Conservation (phyloP, 2,888 invertebrate genomes). For the Netelia inedita region DNA sequence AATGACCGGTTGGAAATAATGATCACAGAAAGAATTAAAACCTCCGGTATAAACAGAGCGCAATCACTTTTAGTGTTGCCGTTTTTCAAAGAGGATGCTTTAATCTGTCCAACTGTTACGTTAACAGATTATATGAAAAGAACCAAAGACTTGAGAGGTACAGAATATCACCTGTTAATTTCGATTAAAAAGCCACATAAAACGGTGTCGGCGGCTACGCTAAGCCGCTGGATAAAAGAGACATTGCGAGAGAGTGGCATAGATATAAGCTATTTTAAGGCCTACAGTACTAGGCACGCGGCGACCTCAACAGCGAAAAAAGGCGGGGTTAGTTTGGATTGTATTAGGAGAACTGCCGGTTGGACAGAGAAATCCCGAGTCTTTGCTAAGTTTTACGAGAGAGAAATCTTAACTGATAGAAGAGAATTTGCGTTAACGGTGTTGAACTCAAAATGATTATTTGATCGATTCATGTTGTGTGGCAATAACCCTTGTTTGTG, state of each 20-base stretch:
- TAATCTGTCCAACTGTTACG: neutral
- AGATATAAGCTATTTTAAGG: constrained; percentile 56
- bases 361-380: constrained; percentile 32
- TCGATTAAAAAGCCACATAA: constrained; percentile 19
- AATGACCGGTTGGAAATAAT: neutral
- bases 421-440: constrained; percentile 14
- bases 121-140: neutral
- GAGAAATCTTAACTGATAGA: neutral
- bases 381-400: constrained; percentile 25
- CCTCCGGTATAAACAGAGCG: neutral
- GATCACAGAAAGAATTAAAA: neutral
- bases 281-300: constrained; percentile 62
- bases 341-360: constrained; percentile 38
- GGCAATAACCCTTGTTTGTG: neutral
- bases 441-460: constrained; percentile 1
- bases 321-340: constrained; percentile 28
- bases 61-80: neutral
- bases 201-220: constrained; percentile 35
- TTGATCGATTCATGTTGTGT: too few relatives aligned
- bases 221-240: constrained; percentile 58
- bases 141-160: constrained; percentile 30
- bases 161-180: constrained; percentile 18
- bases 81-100: neutral
- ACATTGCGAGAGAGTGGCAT: constrained; percentile 38
- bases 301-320: constrained; percentile 49